Conservation (phyloP, 2,888 invertebrate species). For the Unio pictorum region DNA sequence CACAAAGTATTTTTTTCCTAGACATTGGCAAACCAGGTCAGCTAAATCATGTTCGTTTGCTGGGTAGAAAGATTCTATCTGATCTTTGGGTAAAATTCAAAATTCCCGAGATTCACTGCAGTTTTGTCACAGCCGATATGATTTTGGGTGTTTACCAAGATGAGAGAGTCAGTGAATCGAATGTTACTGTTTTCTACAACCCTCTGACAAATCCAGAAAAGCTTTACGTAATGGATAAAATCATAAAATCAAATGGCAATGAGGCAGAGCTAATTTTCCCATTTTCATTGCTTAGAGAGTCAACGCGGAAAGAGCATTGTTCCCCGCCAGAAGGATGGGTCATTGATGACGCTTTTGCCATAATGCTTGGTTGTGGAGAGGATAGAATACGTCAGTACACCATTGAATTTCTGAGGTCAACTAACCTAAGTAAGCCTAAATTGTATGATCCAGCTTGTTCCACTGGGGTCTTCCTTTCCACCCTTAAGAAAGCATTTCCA, state of each 20-base stretch:
- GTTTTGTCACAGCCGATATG: constrained; percentile 48
- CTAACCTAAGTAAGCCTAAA: constrained; percentile 19
- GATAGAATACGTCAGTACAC: constrained; percentile 44
- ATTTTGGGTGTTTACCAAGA: constrained; percentile 41
- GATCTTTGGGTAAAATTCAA: constrained; percentile 38
- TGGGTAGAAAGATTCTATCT: constrained; percentile 46
- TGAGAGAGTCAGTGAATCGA: constrained; percentile 37
- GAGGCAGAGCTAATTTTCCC: constrained; percentile 38
- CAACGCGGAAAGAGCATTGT: constrained; percentile 38
- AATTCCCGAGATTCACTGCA: constrained; percentile 49
- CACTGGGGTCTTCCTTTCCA: constrained; percentile 46
- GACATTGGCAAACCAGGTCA: constrained; percentile 26
- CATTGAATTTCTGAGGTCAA: constrained; percentile 26
- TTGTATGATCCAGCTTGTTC: constrained; percentile 51
- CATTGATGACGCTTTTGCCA: constrained; percentile 45
- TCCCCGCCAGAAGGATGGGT: constrained; percentile 48
- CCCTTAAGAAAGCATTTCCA: constrained; percentile 40
- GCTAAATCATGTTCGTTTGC: constrained; percentile 16
- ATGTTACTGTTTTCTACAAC: constrained; percentile 29
- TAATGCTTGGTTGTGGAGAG: constrained; percentile 46
- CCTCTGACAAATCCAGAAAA: constrained; percentile 40
- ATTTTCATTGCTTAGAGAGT: constrained; percentile 40
- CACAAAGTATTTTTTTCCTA: constrained; percentile 47
- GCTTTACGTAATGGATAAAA: constrained; percentile 30
- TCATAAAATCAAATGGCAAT: constrained; percentile 12